These are phyloP conservation scores for Anguilla marmorata DNA, from an alignment of 2,797 vertebrate species.

Conservation along the genomic window DNA sequence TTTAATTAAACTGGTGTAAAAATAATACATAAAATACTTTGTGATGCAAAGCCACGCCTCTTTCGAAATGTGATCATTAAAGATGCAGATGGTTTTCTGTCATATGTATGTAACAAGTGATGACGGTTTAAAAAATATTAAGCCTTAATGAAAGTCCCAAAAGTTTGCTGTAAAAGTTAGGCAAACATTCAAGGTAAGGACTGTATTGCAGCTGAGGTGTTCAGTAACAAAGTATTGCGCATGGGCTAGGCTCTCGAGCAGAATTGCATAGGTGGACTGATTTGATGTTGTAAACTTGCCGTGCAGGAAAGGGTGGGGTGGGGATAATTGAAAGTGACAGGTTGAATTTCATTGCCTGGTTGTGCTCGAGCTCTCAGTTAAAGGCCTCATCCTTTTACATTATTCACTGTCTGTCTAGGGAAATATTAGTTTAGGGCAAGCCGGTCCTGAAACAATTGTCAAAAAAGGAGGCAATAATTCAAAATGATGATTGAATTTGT, in stretches of 20 bases:
- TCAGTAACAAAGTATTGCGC: constrained; percentile 22
- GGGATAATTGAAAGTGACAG: constrained; percentile 55
- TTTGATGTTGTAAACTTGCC: constrained; percentile 27
- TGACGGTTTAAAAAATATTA: background rate
- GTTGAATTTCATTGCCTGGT: constrained; percentile 67
- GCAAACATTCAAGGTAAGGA: background rate
- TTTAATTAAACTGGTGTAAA: background rate
- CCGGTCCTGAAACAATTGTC: constrained; percentile 68
- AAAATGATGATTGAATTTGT: constrained; percentile 74
- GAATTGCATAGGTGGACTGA: constrained; percentile 25
- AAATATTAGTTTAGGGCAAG: constrained; percentile 76
- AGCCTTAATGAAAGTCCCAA: background rate
- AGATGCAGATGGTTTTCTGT: background rate
- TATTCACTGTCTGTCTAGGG: constrained; percentile 74
- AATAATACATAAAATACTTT: background rate
- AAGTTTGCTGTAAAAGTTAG: background rate
- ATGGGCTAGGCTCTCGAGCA: background rate
- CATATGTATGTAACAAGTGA: background rate
- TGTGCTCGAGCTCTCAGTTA: constrained; percentile 54
- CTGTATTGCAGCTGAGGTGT: background rate
- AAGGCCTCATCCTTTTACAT: constrained; percentile 72
- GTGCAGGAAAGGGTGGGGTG: background rate
- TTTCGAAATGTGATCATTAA: background rate
- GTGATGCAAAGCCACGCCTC: background rate
- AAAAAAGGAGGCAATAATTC: constrained; percentile 69